phyloP scores from a whole-genome alignment of 2,797 vertebrate genomes.

The Trematomus bernacchii region DNA sequence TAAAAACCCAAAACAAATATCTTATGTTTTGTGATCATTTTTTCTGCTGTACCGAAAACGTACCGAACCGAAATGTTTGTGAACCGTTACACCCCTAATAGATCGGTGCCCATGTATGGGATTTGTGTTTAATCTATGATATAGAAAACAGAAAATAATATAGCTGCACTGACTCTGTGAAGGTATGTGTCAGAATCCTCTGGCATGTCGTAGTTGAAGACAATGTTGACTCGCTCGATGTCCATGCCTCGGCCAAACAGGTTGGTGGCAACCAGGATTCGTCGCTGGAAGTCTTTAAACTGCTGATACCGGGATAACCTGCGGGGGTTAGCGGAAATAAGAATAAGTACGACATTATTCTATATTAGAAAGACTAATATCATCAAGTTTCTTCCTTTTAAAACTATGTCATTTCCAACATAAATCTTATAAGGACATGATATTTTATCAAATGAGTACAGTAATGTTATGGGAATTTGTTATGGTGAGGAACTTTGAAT shows the following conservation, averaged over 20 bases:
- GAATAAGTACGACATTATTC: background rate
- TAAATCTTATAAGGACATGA: background rate
- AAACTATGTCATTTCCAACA: background rate
- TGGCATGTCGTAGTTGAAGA: constrained; percentile 94
- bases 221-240: constrained; percentile 92
- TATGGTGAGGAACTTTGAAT: background rate
- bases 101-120: too few species aligned
- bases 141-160: background rate
- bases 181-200: constrained; percentile 93
- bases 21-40: too few species aligned
- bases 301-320: constrained; percentile 92
- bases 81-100: too few species aligned
- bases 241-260: constrained; percentile 93
- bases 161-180: constrained; percentile 86
- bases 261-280: constrained; percentile 92
- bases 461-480: background rate
- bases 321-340: background rate
- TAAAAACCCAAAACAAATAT: too few species aligned
- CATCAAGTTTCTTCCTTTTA: background rate
- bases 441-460: background rate
- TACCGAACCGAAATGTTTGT: too few species aligned
- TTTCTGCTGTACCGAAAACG: too few species aligned
- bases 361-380: background rate
- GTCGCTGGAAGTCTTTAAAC: constrained; percentile 92
- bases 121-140: background rate